These are phyloP conservation scores for Clarias platycephalus DNA, from an alignment of 2,797 vertebrate species.

Conservation along the genomic window DNA sequence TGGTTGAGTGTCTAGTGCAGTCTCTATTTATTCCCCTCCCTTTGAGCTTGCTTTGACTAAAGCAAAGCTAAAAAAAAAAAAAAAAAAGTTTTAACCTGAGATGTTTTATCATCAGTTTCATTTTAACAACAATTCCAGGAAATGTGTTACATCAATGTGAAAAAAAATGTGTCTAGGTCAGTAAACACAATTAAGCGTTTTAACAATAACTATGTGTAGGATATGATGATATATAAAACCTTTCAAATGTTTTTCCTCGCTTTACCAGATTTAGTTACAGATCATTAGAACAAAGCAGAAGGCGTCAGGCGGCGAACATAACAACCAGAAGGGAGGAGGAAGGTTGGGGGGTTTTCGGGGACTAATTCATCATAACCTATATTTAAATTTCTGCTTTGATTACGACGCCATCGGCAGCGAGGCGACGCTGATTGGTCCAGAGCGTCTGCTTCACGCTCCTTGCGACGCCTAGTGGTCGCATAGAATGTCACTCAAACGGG, in stretches of 20 bases:
- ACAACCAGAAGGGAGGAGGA: slow-evolving; percentile 37
- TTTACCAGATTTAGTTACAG: slow-evolving; percentile 11
- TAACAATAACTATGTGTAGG: background rate
- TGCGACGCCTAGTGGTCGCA: slow-evolving; percentile 57
- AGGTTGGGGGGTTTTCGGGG: slow-evolving; percentile 64
- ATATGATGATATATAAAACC: background rate
- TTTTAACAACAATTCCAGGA: background rate
- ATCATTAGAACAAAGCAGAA: slow-evolving; percentile 67
- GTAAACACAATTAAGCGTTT: background rate
- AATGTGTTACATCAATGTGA: background rate
- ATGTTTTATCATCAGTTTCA: background rate
- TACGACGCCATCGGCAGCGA: slow-evolving; percentile 60
- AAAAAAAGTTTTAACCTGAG: background rate
- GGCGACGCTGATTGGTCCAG: slow-evolving; percentile 62
- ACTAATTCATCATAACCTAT: slow-evolving; percentile 65
- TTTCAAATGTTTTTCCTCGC: background rate
- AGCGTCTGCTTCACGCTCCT: slow-evolving; percentile 51
- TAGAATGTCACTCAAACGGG: slow-evolving; percentile 60
- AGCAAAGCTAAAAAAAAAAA: background rate
- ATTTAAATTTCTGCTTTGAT: slow-evolving; percentile 67
- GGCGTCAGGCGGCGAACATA: slow-evolving; percentile 34
- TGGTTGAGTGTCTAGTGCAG: slow-evolving; percentile 31
- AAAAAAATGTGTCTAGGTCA: background rate
- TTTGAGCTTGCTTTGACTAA: slow-evolving; percentile 38
- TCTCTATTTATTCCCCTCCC: slow-evolving; percentile 26